Evolutionary conservation across 1,140 invertebrate species (phyloP).

Genomic region (Battus philenor): DNA sequence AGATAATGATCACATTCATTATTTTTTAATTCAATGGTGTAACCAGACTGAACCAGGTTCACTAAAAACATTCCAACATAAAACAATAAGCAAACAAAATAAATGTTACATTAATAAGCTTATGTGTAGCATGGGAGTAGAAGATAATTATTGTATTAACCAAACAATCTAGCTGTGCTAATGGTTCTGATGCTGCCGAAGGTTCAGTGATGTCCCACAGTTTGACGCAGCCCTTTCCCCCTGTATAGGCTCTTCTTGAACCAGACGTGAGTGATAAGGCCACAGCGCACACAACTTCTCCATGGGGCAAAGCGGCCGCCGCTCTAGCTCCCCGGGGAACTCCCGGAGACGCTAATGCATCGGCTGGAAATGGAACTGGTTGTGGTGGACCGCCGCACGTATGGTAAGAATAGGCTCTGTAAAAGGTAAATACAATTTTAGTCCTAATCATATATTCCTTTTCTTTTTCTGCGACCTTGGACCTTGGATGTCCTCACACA

Average conservation of each 20-base stretch:
- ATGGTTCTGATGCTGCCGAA: conserved; percentile 78
- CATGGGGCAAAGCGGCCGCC: conserved; percentile 94
- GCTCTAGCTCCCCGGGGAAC: conserved; percentile 94
- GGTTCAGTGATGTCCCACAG: conserved; percentile 95
- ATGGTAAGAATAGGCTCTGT: conserved; percentile 94
- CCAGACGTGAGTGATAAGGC: conserved; percentile 89
- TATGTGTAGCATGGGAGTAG: no score
- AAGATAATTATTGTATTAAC: no score
- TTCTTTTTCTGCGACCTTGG: no score
- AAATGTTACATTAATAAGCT: no score
- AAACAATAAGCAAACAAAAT: no score
- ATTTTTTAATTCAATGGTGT: no score
- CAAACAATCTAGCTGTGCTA: conserved; percentile 95
- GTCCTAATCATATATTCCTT: no score
- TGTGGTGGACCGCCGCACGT: conserved; percentile 92
- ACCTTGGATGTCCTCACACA: no score
- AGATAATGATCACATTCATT: no score
- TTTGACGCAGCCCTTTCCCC: conserved; percentile 99
- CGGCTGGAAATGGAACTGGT: conserved; percentile 96
- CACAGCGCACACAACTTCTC: conserved; percentile 94
- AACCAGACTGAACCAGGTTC: no score
- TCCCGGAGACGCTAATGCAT: conserved; percentile 93
- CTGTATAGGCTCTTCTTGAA: conserved; percentile 97
- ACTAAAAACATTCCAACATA: no score
- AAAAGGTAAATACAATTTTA: conserved; percentile 22